Base-by-base conservation (phyloP, 2,888 invertebrate genomes). In the Lycia hirtaria region DNA sequence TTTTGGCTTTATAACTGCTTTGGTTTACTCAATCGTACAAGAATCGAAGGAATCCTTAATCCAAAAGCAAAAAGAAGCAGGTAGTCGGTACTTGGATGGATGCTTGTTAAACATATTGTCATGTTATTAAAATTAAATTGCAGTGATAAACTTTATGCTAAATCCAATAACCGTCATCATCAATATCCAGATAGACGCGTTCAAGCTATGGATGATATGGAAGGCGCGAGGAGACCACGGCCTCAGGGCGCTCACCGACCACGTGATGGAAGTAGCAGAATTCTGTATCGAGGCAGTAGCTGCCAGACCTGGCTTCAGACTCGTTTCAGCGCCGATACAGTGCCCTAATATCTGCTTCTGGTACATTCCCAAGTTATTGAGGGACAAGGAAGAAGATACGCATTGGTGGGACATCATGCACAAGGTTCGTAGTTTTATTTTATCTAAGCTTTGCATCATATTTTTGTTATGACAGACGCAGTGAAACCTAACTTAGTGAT, bases 141-240 rank as follows among this genome's bases (percentile, higher is more conserved):
- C 9, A 30, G n/a, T 30, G 9, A 6, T 9, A 1, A 3, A 26
- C 9, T 26, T 26, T 6, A 26, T 1, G 26, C 26, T 1, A 26
- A 26, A 1, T 3, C 1, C 26, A 26, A 9, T 26, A 4, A 6
- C 1, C 9, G 6, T 15, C 15, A 2, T 32, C 7, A 32, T 5
- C 9, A 26, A 7, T 40, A 76, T 69, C 20, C 73, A 94, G 94
- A 93, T 97, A 50, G 98, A 98, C 80, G 95, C 96, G 1, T 96
- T 98, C 78, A 98, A 98, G 84, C 92, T 98, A 4, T 98, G 98
- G 98, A 84, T 97, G 64, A 96, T 97, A 95, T 97, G 98, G 95
- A 96, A 97, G 77, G 96, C 97, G 0, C 92, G 96, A 0, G 96
- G 97, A 0, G 93, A 94, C 43, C 73, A 74, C 0, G 95, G 94